Percentiles rank a stretch among this genome's conserved stretches.
phyloP scores from a whole-genome alignment of 2,888 invertebrate genomes.

The Tupiocoris notatus region DNA sequence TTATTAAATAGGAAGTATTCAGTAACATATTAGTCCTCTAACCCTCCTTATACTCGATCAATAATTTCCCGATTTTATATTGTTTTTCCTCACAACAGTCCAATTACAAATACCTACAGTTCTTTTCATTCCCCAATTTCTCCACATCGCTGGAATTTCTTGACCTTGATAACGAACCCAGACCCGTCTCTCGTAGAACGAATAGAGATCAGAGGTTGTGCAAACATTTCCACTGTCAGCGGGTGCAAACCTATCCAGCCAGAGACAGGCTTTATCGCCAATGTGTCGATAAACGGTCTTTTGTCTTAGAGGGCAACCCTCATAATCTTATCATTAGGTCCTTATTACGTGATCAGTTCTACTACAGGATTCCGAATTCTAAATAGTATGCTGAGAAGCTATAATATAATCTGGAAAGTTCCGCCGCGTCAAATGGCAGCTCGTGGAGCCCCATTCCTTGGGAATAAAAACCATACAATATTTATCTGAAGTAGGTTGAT shows the following conservation, averaged over 20 bases:
- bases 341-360: not conserved
- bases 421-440: too few relatives aligned
- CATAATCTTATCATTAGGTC: not conserved
- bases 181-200: not conserved
- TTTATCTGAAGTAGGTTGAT: too few relatives aligned
- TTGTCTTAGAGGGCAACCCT: not conserved
- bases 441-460: too few relatives aligned
- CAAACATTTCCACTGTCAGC: conserved; percentile 40
- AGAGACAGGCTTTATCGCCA: not conserved
- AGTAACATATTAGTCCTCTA: too few relatives aligned
- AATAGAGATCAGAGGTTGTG: conserved; percentile 23
- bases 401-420: too few relatives aligned
- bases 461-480: too few relatives aligned
- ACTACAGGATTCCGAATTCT: not conserved
- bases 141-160: too few relatives aligned
- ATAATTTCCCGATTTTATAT: too few relatives aligned
- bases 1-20: too few relatives aligned
- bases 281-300: not conserved
- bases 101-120: not conserved
- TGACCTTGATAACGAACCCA: conserved; percentile 7
- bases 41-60: too few relatives aligned
- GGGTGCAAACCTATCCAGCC: not conserved
- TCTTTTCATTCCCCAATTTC: not conserved
- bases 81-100: not conserved
- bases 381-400: too few relatives aligned